A percentile compares a stretch with the other conserved stretches of the same genome.
These are phyloP conservation scores for Oceanodroma tethys DNA, from an alignment of 2,113 vertebrate genomes.

Conservation along the genomic window DNA sequence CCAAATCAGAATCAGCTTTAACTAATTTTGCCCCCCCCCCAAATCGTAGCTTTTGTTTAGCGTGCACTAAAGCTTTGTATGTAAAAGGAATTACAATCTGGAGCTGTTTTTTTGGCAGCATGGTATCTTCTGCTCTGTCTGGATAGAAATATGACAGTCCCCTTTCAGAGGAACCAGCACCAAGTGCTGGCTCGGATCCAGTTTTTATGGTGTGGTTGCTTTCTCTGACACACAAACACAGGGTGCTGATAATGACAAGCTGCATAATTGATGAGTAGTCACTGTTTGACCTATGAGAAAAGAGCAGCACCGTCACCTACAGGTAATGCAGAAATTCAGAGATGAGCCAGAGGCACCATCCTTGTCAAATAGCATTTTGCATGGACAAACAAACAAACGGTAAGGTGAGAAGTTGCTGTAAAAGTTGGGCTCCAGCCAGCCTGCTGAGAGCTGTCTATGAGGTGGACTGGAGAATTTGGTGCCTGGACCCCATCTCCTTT, in stretches of 20 bases:
- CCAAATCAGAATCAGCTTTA: background rate
- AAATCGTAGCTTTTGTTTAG: background rate
- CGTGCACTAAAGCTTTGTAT: rapidly evolving
- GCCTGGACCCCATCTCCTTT: background rate
- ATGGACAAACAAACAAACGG: background rate
- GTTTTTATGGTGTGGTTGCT: background rate
- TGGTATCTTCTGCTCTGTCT: background rate
- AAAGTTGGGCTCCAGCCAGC: background rate
- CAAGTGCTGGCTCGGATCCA: background rate
- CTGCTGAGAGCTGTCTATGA: background rate
- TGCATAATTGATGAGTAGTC: background rate
- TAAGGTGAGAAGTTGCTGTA: background rate
- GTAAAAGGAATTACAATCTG: background rate
- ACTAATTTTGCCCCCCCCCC: background rate
- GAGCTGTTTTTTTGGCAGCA: background rate
- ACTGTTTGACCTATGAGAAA: background rate
- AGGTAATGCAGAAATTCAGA: background rate
- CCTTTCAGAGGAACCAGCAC: background rate
- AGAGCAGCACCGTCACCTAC: background rate
- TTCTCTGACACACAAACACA: background rate
- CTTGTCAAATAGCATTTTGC: rapidly evolving
- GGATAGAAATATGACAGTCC: background rate
- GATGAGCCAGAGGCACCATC: background rate
- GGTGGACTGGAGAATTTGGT: background rate
- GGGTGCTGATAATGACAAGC: background rate